Percentiles rank a stretch among this genome's conserved stretches.
These are phyloP conservation scores for Cichladusa arquata DNA, from an alignment of 2,113 vertebrate species.

Conservation along the genomic window DNA sequence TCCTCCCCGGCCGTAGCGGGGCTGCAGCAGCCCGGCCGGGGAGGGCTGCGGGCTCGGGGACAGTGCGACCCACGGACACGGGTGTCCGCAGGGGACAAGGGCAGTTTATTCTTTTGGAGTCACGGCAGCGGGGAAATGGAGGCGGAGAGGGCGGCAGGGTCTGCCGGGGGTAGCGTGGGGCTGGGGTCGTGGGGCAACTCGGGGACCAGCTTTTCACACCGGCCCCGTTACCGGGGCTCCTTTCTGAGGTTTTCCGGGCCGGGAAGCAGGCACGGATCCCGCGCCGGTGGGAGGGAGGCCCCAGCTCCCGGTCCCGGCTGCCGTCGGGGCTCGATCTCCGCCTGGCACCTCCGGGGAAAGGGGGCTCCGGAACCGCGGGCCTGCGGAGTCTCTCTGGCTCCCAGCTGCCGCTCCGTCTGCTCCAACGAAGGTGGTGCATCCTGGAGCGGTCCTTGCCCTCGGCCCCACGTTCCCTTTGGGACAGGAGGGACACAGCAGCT, in stretches of 20 bases:
- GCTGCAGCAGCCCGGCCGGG: neutral
- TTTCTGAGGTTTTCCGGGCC: neutral
- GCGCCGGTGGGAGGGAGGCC: accelerated
- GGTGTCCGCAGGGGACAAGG: neutral
- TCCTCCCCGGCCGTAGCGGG: neutral
- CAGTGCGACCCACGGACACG: neutral
- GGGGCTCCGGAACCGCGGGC: accelerated
- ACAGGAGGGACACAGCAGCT: neutral
- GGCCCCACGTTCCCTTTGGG: neutral
- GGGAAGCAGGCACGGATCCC: too few relatives aligned
- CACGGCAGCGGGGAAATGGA: neutral
- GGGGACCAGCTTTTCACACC: neutral
- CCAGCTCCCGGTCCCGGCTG: neutral
- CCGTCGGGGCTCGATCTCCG: neutral
- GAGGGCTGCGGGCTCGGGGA: neutral
- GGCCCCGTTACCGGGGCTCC: neutral
- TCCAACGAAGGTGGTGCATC: accelerated
- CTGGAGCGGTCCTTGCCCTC: neutral
- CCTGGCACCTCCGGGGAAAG: neutral
- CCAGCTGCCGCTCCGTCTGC: neutral
- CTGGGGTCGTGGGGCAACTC: too few relatives aligned
- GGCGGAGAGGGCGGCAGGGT: neutral
- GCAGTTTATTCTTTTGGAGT: neutral
- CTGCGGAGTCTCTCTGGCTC: neutral
- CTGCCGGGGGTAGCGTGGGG: neutral